Evolutionary conservation across 2,888 invertebrate species (phyloP).

Genomic region (Ischnura elegans): DNA sequence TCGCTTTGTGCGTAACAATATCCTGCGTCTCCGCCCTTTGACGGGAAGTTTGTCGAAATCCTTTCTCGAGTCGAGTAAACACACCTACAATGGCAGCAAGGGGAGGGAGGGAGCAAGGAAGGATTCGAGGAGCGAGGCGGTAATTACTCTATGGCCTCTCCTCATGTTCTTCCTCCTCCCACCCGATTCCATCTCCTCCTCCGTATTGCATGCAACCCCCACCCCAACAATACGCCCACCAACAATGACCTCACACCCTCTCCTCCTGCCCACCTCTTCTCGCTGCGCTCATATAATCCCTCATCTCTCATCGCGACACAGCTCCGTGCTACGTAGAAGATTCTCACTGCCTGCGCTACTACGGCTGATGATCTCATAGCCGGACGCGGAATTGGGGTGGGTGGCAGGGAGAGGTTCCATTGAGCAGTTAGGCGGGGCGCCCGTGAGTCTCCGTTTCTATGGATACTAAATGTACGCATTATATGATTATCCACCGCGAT

Average conservation of each 20-base stretch:
- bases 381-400: neutral
- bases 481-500: too few species aligned
- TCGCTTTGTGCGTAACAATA: too few species aligned
- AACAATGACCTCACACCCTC: conserved; percentile 16
- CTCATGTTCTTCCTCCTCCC: too few species aligned
- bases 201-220: neutral
- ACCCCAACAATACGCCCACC: neutral
- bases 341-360: too few species aligned
- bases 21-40: neutral
- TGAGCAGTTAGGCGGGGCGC: too few species aligned
- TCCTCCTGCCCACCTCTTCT: neutral
- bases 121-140: too few species aligned
- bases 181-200: neutral
- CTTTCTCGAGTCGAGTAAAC: neutral
- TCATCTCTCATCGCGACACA: too few species aligned
- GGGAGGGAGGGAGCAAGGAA: neutral
- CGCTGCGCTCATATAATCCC: neutral
- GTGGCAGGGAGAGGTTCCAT: neutral
- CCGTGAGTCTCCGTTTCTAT: too few species aligned
- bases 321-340: neutral
- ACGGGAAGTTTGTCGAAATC: neutral
- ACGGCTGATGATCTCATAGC: conserved; percentile 15
- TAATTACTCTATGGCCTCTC: conserved; percentile 3
- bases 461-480: too few species aligned
- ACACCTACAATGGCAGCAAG: neutral